Evolutionary conservation across 2,113 vertebrate species (phyloP), one percentile per base, ranked within the genome.

Genomic region (Phalacrocorax carbo): DNA sequence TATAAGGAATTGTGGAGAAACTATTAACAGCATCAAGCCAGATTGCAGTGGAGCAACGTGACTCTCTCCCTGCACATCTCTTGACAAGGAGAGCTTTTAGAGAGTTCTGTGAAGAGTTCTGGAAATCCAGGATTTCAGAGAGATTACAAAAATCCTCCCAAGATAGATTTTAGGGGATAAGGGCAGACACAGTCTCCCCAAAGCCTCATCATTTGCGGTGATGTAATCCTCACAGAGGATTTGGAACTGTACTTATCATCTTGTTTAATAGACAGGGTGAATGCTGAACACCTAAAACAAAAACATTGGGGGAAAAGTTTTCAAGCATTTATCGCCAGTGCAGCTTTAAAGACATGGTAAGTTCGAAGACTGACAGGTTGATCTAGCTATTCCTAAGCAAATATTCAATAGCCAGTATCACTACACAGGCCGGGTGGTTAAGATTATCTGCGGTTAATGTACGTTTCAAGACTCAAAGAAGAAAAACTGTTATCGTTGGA

Each of bases 91-190:
- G 61, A 86, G 77, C 26, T 42, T 93, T 85, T 66, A 49, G 38
- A 16, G 40, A 48, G 58, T 42, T 89, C 77, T 73, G 4, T 52
- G 75, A 94, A 77, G 80, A 42, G 46, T 89, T 96, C 83, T 91
- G 86, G 88, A 95, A 96, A 96, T 49, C 88, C 88, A 89, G 88
- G 92, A 94, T 96, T 95, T 94, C 75, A 93, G 55, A 88, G 48
- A 92, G 95, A 88, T 97, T 97, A 96, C 1, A 2, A 69, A 96
- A 97, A 97, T 96, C 92, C 94, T 92, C 84, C 82, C 73, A 90
- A 86, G 76, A 91, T 0, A 93, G 90, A 91, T 95, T 92, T 93
- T 86, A 94, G 48, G 19, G 62, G 88, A 93, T 96, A 93, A 95
- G 76, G 51, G 36, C 81, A 93, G 77, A 64, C n/a, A 81, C 49